Evolutionary conservation across 2,113 vertebrate genomes (phyloP).

Genomic region (Psilopogon haemacephalus): DNA sequence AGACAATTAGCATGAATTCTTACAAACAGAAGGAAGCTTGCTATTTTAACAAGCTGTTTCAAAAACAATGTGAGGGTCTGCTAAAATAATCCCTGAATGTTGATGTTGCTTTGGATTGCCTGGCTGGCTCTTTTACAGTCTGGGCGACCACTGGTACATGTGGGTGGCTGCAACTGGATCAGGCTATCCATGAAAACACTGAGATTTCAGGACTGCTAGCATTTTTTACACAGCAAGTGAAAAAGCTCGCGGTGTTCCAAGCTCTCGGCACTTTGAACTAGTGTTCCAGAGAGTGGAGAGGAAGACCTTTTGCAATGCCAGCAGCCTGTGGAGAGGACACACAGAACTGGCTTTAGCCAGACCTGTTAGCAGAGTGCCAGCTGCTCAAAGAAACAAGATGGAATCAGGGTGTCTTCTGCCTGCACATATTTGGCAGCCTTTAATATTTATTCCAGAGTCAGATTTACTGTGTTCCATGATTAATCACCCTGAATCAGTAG

Average conservation of each 20-base stretch:
- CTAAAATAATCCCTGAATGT: neutral
- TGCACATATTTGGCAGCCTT: neutral
- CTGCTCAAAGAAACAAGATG: rapidly evolving
- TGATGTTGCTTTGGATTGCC: neutral
- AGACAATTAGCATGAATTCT: neutral
- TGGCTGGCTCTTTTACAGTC: neutral
- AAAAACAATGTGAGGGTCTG: neutral
- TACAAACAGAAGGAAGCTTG: neutral
- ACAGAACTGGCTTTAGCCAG: neutral
- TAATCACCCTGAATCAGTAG: neutral
- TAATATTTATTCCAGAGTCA: neutral
- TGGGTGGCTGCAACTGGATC: neutral
- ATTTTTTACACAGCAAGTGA: neutral
- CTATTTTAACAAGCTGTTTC: neutral
- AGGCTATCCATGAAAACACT: neutral
- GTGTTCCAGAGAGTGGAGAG: neutral
- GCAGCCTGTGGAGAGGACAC: neutral
- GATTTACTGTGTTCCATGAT: neutral
- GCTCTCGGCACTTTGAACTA: neutral
- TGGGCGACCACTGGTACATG: neutral
- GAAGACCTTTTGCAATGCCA: neutral
- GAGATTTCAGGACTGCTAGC: neutral
- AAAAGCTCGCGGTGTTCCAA: neutral
- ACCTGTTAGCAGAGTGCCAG: neutral
- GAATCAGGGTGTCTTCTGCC: neutral